Base-by-base conservation (phyloP, 2,888 invertebrate species). In the Dexiosoma caninum region DNA sequence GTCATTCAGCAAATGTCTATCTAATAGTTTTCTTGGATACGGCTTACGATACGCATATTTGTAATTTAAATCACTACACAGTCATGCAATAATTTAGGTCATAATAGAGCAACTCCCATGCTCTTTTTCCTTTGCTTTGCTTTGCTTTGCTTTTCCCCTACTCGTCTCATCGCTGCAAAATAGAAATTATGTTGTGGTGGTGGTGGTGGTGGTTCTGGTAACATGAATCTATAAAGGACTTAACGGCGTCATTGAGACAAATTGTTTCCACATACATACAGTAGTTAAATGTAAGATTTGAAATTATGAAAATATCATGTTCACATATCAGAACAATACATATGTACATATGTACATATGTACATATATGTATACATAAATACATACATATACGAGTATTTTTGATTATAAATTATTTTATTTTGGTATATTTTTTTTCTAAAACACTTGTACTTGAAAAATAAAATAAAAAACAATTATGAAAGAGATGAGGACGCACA, bases 231-330 rank as follows among this genome's bases (percentile, higher is more conserved):
- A 37, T 67, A 67, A 72, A 78, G 78, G 78, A 78, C 72, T 67
- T 74, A 27, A 59, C 32, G 78, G 78, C 78, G 78, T 76, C 76
- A 55, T 46, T 21, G 49, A 60, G 67, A 21, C 46, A 70, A 49
- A 57, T 42, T 14, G 9, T 57, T 23, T 64, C n/a, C 35, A 19
- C 9, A 55, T 55, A 55, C 19, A 35, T 35, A 55, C 35, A 55
- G 16, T 42, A 57, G 30, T 46, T 44, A 42, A 57, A 30, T 35
- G 30, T 77, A 77, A 77, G 77, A 70, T 62, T 64, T 77, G 46
- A 62, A 77, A 70, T 70, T 64, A 62, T 77, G 9, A 55, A 77
- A 77, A 77, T 64, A 77, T 70, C 77, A 77, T 77, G 70, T 62
- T 69, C 69, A 32, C 35, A 55, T 69, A 62, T 49, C 77, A 77